Percentiles rank a stretch among this genome's conserved stretches.
Evolutionary conservation across 2,888 invertebrate species (phyloP).

Genomic region (Leptinotarsa haldemani): DNA sequence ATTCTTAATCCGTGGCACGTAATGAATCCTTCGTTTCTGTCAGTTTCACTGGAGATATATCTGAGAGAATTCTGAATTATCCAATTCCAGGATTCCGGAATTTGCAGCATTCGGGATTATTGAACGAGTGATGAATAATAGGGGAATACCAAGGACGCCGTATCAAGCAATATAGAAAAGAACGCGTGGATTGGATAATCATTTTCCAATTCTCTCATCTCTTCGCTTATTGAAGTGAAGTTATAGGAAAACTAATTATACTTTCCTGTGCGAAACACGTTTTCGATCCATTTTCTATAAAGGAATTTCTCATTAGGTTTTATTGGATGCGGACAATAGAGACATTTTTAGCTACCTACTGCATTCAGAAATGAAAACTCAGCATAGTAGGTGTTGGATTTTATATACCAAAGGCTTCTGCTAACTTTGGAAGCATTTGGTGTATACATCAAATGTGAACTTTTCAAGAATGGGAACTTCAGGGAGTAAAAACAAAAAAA

Average conservation of each 20-base stretch:
- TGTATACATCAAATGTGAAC: too few species aligned
- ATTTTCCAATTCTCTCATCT: background rate
- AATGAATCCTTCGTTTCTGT: background rate
- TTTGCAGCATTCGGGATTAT: conserved; percentile 5
- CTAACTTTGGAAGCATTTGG: too few species aligned
- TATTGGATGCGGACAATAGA: too few species aligned
- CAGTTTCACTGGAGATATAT: background rate
- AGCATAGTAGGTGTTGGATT: too few species aligned
- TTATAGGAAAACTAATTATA: background rate
- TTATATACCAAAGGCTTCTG: too few species aligned
- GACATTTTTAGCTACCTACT: too few species aligned
- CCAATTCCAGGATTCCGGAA: conserved; percentile 8
- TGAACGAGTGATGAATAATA: background rate
- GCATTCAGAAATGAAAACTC: too few species aligned
- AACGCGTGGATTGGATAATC: background rate
- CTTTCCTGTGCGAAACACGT: background rate
- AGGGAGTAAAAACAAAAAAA: too few species aligned
- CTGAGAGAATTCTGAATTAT: background rate
- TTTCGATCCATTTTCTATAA: background rate
- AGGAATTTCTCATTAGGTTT: background rate
- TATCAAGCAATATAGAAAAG: background rate
- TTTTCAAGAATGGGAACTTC: too few species aligned
- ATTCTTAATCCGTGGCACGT: background rate
- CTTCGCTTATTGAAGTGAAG: background rate
- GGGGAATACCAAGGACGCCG: background rate